Conservation (phyloP, 2,113 vertebrate species). For the Hemiscyllium ocellatum region DNA sequence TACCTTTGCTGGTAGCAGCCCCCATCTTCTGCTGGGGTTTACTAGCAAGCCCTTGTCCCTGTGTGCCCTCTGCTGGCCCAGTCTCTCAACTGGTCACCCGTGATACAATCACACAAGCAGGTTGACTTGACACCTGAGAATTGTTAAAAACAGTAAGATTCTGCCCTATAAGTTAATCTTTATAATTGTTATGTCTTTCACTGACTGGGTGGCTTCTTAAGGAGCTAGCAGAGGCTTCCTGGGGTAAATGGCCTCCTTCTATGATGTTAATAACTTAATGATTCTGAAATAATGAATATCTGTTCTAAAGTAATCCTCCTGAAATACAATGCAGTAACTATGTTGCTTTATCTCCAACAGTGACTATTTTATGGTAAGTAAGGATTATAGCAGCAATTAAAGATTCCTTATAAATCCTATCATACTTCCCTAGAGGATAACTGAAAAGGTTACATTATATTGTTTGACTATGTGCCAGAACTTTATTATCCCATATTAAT, state of each 20-base stretch:
- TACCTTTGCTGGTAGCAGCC: background rate
- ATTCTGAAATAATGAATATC: background rate
- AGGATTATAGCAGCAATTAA: constrained; percentile 7
- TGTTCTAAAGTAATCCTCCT: background rate
- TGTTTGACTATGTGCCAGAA: background rate
- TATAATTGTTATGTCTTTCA: background rate
- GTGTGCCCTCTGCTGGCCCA: background rate
- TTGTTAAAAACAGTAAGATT: background rate
- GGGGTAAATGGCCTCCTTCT: background rate
- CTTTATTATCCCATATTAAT: background rate
- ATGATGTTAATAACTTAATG: background rate
- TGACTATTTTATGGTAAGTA: background rate
- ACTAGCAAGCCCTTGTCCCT: background rate
- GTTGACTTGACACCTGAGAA: background rate
- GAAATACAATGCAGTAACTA: background rate
- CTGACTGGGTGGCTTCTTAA: background rate
- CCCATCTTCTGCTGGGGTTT: background rate
- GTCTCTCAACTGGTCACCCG: background rate
- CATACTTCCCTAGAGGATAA: background rate
- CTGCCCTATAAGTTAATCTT: background rate
- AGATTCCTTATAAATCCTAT: background rate
- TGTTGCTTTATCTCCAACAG: background rate
- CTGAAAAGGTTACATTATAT: background rate
- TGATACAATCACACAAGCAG: background rate
- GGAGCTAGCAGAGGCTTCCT: too few species aligned